These are phyloP conservation scores for Pollimyrus isidori DNA, from an alignment of 2,113 vertebrate species.

Conservation along the genomic window DNA sequence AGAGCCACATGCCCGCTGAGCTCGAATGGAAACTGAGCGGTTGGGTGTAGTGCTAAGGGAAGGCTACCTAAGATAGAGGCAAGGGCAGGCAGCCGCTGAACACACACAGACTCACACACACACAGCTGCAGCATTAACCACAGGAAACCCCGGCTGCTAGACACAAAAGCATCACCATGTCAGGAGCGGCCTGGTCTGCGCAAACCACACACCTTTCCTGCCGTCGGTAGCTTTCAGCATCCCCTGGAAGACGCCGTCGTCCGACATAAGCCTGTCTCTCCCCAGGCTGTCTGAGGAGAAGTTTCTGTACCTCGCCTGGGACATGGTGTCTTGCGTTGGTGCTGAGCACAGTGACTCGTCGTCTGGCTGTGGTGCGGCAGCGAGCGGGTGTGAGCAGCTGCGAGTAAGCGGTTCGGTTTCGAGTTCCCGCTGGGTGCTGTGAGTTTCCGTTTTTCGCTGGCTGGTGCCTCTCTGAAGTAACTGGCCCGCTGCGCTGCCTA, in stretches of 20 bases:
- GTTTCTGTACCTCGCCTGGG: conserved; percentile 51
- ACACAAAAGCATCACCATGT: background rate
- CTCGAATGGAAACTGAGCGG: background rate
- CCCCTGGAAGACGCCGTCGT: conserved; percentile 60
- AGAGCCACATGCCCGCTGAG: background rate
- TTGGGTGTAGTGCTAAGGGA: background rate
- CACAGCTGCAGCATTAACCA: background rate
- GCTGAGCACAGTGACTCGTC: no score
- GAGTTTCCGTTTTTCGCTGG: conserved; percentile 29
- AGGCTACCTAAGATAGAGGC: background rate
- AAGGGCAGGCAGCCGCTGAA: background rate
- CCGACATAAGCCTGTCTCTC: conserved; percentile 56
- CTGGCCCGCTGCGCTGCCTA: conserved; percentile 45
- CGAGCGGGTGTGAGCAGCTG: background rate
- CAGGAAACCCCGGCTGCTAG: background rate
- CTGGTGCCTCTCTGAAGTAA: conserved; percentile 52
- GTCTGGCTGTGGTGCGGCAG: conserved; percentile 2
- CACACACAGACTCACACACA: background rate
- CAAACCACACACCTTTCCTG: conserved; percentile 57
- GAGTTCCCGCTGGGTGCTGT: background rate
- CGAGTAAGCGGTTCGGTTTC: background rate
- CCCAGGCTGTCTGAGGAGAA: conserved; percentile 48
- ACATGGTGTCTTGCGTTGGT: conserved; percentile 42
- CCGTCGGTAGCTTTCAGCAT: conserved; percentile 64
- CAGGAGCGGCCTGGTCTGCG: background rate